Percentiles rank a stretch among this genome's conserved stretches.
These are phyloP conservation scores for Heliconius hortense DNA, from an alignment of 2,888 invertebrate genomes.

Conservation along the genomic window DNA sequence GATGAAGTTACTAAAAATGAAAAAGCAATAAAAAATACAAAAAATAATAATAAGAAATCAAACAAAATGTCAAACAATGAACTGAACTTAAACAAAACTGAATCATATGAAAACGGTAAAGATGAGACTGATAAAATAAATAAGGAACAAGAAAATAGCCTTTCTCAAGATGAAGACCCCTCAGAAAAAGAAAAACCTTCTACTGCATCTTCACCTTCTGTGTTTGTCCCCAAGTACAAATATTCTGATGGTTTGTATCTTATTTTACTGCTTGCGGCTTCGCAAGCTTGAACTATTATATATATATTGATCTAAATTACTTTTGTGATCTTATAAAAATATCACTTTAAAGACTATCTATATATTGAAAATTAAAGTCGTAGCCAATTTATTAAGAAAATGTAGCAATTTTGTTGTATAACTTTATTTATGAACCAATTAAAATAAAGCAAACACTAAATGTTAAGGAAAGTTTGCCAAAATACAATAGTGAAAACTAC, in stretches of 20 bases:
- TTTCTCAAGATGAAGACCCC: constrained; percentile 47
- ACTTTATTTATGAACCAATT: too few species aligned
- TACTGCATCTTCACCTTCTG: constrained; percentile 45
- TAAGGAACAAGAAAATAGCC: constrained; percentile 59
- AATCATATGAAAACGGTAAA: constrained; percentile 75
- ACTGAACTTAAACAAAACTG: constrained; percentile 57
- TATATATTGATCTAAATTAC: too few species aligned
- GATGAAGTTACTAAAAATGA: constrained; percentile 76
- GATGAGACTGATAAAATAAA: constrained; percentile 78
- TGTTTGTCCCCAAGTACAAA: constrained; percentile 73
- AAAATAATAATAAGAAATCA: constrained; percentile 66
- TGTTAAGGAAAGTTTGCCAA: too few species aligned
- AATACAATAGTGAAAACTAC: too few species aligned
- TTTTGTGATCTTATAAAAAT: too few species aligned
- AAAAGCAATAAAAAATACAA: constrained; percentile 65
- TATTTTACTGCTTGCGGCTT: not conserved
- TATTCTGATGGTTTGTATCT: constrained; percentile 62
- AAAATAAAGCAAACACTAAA: too few species aligned
- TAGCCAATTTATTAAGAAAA: too few species aligned
- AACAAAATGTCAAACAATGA: constrained; percentile 61
- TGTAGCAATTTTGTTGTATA: too few species aligned
- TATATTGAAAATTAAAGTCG: too few species aligned
- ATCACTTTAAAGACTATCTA: too few species aligned
- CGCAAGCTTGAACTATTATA: too few species aligned
- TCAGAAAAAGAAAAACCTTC: constrained; percentile 39